Evolutionary conservation across 2,888 invertebrate species (phyloP).

Genomic region (Apotomis betuletana): DNA sequence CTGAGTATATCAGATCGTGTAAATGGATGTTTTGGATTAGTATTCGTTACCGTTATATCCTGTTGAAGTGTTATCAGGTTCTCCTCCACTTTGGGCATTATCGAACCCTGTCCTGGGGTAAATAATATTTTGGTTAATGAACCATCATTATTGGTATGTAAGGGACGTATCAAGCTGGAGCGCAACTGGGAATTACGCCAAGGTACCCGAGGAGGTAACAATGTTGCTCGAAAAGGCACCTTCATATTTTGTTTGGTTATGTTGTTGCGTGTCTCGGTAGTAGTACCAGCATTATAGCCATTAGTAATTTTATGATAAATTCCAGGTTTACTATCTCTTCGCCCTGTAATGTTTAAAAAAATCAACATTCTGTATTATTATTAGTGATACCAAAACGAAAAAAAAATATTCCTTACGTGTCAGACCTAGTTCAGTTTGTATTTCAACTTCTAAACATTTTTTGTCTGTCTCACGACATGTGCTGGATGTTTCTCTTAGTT

Average conservation of each 20-base stretch:
- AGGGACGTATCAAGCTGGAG: background rate
- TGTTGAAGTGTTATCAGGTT: conserved; percentile 50
- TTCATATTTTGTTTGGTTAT: background rate
- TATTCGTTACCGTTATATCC: conserved; percentile 53
- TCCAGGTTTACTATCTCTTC: background rate
- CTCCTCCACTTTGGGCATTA: conserved; percentile 43
- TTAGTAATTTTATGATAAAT: background rate
- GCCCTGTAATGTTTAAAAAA: background rate
- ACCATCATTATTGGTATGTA: conserved; percentile 44
- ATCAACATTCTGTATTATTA: background rate
- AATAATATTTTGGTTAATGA: conserved; percentile 56
- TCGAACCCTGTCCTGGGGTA: conserved; percentile 49
- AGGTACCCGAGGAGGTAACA: background rate
- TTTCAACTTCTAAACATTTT: background rate
- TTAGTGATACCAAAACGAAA: background rate
- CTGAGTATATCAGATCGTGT: conserved; percentile 64
- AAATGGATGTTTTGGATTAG: conserved; percentile 49
- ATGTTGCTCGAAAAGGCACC: background rate
- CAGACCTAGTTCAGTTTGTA: conserved; percentile 4
- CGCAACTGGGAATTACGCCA: background rate
- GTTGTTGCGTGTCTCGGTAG: background rate
- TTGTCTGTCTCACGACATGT: background rate
- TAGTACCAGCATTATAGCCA: background rate
- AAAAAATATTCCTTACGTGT: conserved; percentile 1
- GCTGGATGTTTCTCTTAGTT: background rate